phyloP scores from a whole-genome alignment of 2,888 invertebrate genomes.

The Papilio elwesi region DNA sequence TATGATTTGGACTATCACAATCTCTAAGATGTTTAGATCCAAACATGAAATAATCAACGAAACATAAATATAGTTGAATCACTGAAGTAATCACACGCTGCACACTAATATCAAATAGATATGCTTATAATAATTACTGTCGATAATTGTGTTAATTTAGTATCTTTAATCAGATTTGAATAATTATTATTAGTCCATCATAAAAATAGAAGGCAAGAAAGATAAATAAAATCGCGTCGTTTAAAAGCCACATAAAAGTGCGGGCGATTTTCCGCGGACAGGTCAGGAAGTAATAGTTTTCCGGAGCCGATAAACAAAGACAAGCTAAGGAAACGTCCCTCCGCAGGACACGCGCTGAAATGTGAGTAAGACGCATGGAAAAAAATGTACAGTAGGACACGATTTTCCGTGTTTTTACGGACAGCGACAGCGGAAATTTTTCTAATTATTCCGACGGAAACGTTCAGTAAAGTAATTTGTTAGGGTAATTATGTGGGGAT shows the following conservation, averaged over 20 bases:
- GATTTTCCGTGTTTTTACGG: slow-evolving; percentile 52
- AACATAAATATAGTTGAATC: no score
- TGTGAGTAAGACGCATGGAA: slow-evolving; percentile 70
- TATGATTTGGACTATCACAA: no score
- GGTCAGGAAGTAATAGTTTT: slow-evolving; percentile 76
- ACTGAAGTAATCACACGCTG: no score
- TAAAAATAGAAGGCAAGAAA: slow-evolving; percentile 36
- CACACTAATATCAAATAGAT: no score
- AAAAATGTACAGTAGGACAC: slow-evolving; percentile 55
- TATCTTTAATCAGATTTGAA: not conserved
- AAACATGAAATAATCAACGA: no score
- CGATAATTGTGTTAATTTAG: not conserved
- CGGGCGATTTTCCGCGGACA: slow-evolving; percentile 60
- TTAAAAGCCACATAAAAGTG: slow-evolving; percentile 59
- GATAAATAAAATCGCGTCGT: slow-evolving; percentile 43
- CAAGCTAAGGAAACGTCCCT: slow-evolving; percentile 72
- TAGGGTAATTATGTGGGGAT: slow-evolving; percentile 59
- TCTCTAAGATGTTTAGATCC: no score
- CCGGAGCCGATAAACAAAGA: slow-evolving; percentile 71
- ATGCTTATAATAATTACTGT: not conserved
- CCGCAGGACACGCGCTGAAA: slow-evolving; percentile 57
- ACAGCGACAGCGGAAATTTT: slow-evolving; percentile 52
- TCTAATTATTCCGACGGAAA: slow-evolving; percentile 57
- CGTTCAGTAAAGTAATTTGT: slow-evolving; percentile 63
- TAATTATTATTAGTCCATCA: not conserved